Base-by-base conservation (phyloP, 2,797 vertebrate species). In the Amniataba percoides region DNA sequence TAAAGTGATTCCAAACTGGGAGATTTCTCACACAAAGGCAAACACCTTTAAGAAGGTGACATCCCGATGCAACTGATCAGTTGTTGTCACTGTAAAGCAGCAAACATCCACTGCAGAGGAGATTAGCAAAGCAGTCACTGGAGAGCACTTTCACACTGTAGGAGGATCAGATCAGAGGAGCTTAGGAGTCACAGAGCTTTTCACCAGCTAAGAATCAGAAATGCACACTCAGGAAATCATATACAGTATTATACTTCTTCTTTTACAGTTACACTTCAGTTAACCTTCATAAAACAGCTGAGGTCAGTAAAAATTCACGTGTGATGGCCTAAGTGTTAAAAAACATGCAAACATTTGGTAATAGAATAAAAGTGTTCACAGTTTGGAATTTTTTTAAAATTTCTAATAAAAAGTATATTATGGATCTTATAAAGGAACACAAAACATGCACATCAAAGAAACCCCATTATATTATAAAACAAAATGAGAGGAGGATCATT, bases 91-190 rank as follows among this genome's bases (percentile, higher is more conserved):
- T 62, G 52, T 83, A 68, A 82, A 66, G 65, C 16, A 31, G 71
- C 46, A 56, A 60, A 56, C 59, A 77, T 66, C 34, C 18, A 3
- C 68, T 52, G 49, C 59, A 67, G 69, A 57, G 48, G 42, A 84
- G 83, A 88, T 86, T 87, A 86, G 57, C 43, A 46, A 31, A 12
- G 36, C 66, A 62, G 59, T 65, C 64, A 39, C 56, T 70, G 55
- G 34, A 74, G 61, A 82, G 34, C 80, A 90, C 87, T 91, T 87
- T 88, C 84, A 74, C 83, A 75, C 81, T 71, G 66, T 64, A 65
- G 71, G 55, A 83, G 63, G 82, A 88, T 84, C 68, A 81, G 89
- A 78, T 89, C 71, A 87, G 83, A 85, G 2, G 51, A 83, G 80
- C 80, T 89, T 87, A 87, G 75, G 31, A n/a, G 56, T 34, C 48